phyloP scores from a whole-genome alignment of 1,140 invertebrate species.

The Magallana angulata region DNA sequence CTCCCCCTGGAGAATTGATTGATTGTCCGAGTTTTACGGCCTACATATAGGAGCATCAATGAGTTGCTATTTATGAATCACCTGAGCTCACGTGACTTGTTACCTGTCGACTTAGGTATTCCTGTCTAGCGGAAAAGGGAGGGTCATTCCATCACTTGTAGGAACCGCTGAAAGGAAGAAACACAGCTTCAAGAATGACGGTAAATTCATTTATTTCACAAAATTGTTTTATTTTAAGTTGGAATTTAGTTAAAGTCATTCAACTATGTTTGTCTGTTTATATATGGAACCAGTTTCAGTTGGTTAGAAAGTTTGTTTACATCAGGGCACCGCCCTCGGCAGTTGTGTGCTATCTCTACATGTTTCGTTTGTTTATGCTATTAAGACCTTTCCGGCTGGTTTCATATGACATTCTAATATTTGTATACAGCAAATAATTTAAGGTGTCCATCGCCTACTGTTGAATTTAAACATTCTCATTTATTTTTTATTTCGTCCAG shows the following conservation, averaged over 20 bases:
- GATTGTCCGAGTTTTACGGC: not conserved
- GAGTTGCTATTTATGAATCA: slow-evolving; percentile 15
- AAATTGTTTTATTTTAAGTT: too few relatives aligned
- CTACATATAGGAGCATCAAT: slow-evolving; percentile 13
- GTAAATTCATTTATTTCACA: too few relatives aligned
- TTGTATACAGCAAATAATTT: too few relatives aligned
- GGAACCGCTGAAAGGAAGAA: not conserved
- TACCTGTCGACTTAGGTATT: slow-evolving; percentile 16
- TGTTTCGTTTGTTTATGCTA: not conserved
- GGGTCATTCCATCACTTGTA: slow-evolving; percentile 7
- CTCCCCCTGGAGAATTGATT: not conserved
- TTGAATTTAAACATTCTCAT: too few relatives aligned
- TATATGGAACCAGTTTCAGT: too few relatives aligned
- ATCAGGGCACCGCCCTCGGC: not conserved
- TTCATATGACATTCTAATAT: too few relatives aligned
- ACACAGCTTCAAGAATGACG: not conserved
- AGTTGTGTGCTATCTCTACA: not conserved
- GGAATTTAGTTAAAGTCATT: not conserved
- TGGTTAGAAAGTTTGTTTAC: not conserved
- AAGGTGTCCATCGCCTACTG: too few relatives aligned
- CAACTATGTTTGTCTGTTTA: too few relatives aligned
- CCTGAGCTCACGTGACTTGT: slow-evolving; percentile 18
- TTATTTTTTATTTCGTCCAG: too few relatives aligned
- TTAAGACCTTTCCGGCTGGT: not conserved
- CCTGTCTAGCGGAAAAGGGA: not conserved